A percentile compares a stretch with the other conserved stretches of the same genome.
Conservation (phyloP, 2,888 invertebrate genomes). For the Lycocerus yunnanus region DNA sequence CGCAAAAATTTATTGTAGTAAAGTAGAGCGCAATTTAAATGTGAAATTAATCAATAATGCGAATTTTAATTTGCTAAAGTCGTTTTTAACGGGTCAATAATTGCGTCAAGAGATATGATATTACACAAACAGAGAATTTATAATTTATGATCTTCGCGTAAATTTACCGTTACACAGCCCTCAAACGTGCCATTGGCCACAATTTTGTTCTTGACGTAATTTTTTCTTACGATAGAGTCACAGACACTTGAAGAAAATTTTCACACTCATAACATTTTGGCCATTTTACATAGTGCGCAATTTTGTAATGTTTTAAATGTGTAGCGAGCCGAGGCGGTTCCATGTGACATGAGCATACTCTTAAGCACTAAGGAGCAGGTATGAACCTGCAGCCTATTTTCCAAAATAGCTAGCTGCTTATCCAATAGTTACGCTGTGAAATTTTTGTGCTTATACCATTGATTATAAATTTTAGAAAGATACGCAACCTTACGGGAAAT, state of each 20-base stretch:
- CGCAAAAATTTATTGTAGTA: not conserved
- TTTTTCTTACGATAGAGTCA: not conserved
- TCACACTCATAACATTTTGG: constrained; percentile 8
- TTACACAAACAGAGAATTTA: no score
- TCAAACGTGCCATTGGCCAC: not conserved
- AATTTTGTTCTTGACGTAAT: not conserved
- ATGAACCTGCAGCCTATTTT: constrained; percentile 42
- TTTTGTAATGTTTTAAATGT: constrained; percentile 36
- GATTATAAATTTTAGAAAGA: not conserved
- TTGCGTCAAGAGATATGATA: not conserved
- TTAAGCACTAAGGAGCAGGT: constrained; percentile 66
- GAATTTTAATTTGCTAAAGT: not conserved
- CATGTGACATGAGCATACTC: constrained; percentile 76
- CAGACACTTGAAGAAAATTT: not conserved
- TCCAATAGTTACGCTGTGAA: constrained; percentile 23
- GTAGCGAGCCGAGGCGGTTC: constrained; percentile 73
- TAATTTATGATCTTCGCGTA: no score
- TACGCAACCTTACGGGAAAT: not conserved
- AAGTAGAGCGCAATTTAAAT: not conserved
- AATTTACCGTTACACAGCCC: not conserved
- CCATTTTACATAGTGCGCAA: constrained; percentile 25
- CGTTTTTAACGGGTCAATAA: not conserved
- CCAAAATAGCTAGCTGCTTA: constrained; percentile 17
- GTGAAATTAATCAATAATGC: not conserved
- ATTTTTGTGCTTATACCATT: constrained; percentile 13